A percentile compares a stretch with the other conserved stretches of the same genome.
phyloP scores from a whole-genome alignment of 64 coral and sea anemone species.

The Exaiptasia diaphana region DNA sequence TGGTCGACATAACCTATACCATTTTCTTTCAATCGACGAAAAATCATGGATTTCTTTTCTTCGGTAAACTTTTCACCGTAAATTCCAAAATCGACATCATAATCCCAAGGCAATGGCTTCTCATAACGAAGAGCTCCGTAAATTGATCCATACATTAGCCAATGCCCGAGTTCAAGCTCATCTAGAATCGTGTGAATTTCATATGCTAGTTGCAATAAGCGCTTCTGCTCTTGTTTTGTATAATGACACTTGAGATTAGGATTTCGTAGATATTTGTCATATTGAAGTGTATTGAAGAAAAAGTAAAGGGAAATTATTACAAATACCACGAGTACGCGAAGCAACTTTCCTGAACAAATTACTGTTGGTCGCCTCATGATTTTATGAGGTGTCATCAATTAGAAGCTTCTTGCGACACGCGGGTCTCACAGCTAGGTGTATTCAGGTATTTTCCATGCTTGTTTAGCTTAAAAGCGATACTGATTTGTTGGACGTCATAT shows the following conservation, averaged over 20 bases:
- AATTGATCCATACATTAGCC: conserved; percentile 64
- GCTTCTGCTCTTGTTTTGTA: conserved; percentile 30
- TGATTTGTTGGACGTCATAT: too few relatives aligned
- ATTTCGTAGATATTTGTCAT: neutral
- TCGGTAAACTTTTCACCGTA: neutral
- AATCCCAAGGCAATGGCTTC: conserved; percentile 55
- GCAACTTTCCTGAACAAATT: too few relatives aligned
- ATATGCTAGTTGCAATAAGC: conserved; percentile 32
- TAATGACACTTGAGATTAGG: neutral
- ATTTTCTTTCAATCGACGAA: neutral
- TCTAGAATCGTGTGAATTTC: conserved; percentile 40
- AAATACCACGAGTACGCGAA: too few relatives aligned
- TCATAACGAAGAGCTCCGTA: conserved; percentile 23
- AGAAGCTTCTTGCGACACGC: too few relatives aligned
- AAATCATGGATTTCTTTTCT: conserved; percentile 17
- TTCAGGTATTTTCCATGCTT: too few relatives aligned
- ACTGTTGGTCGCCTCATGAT: too few relatives aligned
- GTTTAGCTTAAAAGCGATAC: too few relatives aligned
- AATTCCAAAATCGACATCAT: conserved; percentile 61
- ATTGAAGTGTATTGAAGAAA: too few relatives aligned
- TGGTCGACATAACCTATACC: conserved; percentile 8
- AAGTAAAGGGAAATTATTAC: too few relatives aligned
- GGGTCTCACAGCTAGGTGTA: too few relatives aligned
- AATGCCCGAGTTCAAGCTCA: conserved; percentile 34
- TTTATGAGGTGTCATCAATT: too few relatives aligned